phyloP scores from a whole-genome alignment of 2,113 vertebrate species.

The Strigops habroptila region DNA sequence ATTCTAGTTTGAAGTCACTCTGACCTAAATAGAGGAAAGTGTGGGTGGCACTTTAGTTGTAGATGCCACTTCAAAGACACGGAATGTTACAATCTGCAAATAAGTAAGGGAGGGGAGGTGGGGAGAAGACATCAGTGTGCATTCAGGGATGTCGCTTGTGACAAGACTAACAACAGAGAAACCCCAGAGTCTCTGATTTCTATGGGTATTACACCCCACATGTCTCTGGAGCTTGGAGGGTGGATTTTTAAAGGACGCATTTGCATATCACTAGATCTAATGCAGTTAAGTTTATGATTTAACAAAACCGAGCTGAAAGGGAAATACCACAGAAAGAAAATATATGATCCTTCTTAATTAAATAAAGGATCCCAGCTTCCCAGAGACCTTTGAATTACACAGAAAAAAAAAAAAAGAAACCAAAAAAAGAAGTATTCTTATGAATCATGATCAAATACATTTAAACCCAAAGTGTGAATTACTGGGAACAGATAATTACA shows the following conservation, averaged over 20 bases:
- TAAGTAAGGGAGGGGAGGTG: neutral
- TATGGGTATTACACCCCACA: neutral
- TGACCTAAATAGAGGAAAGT: slow-evolving; percentile 37
- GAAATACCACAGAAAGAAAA: neutral
- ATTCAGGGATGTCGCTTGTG: neutral
- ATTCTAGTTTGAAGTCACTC: neutral
- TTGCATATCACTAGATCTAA: slow-evolving; percentile 22
- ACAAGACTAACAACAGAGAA: neutral
- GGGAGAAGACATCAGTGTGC: neutral
- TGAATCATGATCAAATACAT: neutral
- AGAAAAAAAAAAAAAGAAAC: rapidly evolving
- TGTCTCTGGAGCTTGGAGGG: slow-evolving; percentile 12
- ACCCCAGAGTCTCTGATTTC: slow-evolving; percentile 16
- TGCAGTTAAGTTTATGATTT: slow-evolving; percentile 8
- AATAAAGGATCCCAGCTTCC: neutral
- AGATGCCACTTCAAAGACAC: slow-evolving; percentile 50
- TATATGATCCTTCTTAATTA: neutral
- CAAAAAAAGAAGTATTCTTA: neutral
- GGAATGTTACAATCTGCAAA: slow-evolving; percentile 7
- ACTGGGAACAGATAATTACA: neutral
- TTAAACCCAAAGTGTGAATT: neutral
- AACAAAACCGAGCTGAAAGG: slow-evolving; percentile 19
- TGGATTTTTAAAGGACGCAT: slow-evolving; percentile 39
- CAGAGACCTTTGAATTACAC: neutral
- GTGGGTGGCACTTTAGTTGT: slow-evolving; percentile 28